Evolutionary conservation across 2,888 invertebrate genomes (phyloP).

Genomic region (Petrolisthes manimaculis): DNA sequence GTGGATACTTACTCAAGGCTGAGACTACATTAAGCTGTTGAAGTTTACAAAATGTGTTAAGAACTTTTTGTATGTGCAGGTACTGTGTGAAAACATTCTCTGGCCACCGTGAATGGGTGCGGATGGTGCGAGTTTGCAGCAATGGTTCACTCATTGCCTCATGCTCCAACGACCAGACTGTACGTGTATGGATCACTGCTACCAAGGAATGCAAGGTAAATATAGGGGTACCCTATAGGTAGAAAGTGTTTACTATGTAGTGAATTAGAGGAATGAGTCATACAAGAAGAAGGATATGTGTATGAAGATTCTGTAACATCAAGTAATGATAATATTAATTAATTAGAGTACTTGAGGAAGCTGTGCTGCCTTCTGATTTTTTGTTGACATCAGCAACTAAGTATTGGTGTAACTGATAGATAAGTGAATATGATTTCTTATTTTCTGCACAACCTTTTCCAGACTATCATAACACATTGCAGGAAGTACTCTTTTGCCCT

Average conservation of each 20-base stretch:
- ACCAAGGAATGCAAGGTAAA: slow-evolving; percentile 92
- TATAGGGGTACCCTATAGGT: background rate
- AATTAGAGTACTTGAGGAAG: no score
- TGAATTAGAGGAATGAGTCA: background rate
- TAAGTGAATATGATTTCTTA: no score
- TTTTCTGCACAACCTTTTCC: no score
- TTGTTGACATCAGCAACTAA: no score
- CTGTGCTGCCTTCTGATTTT: no score
- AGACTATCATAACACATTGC: no score
- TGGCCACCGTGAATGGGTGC: slow-evolving; percentile 99
- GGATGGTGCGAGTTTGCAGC: slow-evolving; percentile 94
- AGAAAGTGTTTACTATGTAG: background rate
- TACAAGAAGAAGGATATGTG: no score
- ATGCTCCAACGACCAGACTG: slow-evolving; percentile 98
- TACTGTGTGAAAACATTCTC: slow-evolving; percentile 97
- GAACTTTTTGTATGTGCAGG: slow-evolving; percentile 67
- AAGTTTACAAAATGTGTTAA: background rate
- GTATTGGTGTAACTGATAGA: no score
- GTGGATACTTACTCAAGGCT: no score
- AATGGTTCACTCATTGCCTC: slow-evolving; percentile 95
- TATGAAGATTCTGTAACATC: no score
- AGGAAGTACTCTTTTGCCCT: no score
- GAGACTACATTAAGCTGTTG: background rate
- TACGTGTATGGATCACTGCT: slow-evolving; percentile 94
- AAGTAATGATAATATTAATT: no score